These are phyloP conservation scores for Smutsia temminckii DNA, from an alignment of 2,797 vertebrate genomes.

Conservation along the genomic window DNA sequence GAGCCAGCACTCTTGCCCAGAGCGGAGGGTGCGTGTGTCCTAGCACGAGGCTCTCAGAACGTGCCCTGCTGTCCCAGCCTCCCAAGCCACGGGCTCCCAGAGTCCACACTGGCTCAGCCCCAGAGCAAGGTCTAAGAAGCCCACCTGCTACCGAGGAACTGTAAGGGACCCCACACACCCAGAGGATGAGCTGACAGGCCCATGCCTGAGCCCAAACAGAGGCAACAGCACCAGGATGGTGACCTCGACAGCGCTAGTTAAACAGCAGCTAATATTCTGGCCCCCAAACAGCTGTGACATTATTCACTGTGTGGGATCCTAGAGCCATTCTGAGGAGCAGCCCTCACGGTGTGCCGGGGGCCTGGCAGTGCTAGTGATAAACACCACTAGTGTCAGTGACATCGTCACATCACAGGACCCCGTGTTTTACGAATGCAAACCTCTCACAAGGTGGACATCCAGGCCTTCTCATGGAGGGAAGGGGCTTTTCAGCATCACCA, in stretches of 20 bases:
- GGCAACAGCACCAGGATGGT: accelerated
- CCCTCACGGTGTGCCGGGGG: accelerated
- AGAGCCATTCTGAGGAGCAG: not conserved
- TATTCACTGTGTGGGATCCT: accelerated
- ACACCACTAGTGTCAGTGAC: not conserved
- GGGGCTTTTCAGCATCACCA: not conserved
- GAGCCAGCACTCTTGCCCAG: not conserved
- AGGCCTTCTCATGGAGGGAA: accelerated
- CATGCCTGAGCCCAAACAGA: not conserved
- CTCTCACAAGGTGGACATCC: not conserved
- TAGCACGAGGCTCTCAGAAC: not conserved
- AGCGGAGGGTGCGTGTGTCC: accelerated
- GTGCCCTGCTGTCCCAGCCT: accelerated
- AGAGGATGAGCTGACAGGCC: accelerated
- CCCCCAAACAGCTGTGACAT: accelerated
- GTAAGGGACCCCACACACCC: not conserved
- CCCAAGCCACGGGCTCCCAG: not conserved
- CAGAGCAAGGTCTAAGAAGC: accelerated
- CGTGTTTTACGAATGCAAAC: accelerated
- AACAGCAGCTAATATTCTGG: accelerated
- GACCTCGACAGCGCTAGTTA: accelerated
- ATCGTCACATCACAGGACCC: not conserved
- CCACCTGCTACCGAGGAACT: accelerated
- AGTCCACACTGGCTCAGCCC: not conserved
- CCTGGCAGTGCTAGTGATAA: accelerated